Evolutionary conservation across 2,797 vertebrate genomes (phyloP).

Genomic region (Paedocypris micromegethes): DNA sequence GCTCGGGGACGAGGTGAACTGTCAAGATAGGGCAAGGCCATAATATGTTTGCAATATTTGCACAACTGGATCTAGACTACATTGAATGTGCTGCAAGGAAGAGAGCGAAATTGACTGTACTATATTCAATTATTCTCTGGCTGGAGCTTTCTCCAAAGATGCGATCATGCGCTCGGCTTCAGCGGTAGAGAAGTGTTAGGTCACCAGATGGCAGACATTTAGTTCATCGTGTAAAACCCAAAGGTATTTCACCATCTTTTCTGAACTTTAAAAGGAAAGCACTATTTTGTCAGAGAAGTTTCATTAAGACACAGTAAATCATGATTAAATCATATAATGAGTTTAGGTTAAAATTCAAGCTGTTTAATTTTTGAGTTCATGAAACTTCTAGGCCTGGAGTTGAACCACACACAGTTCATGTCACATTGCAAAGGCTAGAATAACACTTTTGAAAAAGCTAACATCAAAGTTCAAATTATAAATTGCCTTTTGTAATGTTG

Average conservation of each 20-base stretch:
- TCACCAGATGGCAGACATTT: slow-evolving; percentile 21
- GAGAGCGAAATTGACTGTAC: slow-evolving; percentile 18
- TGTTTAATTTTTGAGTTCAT: no score
- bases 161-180: slow-evolving; percentile 11
- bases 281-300: no score
- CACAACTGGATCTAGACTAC: slow-evolving; percentile 32
- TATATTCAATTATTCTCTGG: slow-evolving; percentile 38
- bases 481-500: no score
- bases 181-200: slow-evolving; percentile 24
- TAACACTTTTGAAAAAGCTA: no score
- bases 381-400: no score
- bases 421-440: no score
- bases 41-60: slow-evolving; percentile 41
- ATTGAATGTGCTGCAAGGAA: slow-evolving; percentile 23
- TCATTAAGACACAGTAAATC: no score
- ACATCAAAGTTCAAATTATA: no score
- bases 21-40: slow-evolving; percentile 44
- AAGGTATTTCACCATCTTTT: slow-evolving; percentile 1
- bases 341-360: no score
- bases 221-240: slow-evolving; percentile 8
- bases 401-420: no score
- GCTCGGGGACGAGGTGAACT: slow-evolving; percentile 40
- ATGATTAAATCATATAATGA: no score
- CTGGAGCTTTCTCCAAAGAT: slow-evolving; percentile 3
- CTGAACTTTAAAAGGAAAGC: not conserved